Evolutionary conservation across 2,113 vertebrate species (phyloP).

Genomic region (Phyllopteryx taeniolatus): DNA sequence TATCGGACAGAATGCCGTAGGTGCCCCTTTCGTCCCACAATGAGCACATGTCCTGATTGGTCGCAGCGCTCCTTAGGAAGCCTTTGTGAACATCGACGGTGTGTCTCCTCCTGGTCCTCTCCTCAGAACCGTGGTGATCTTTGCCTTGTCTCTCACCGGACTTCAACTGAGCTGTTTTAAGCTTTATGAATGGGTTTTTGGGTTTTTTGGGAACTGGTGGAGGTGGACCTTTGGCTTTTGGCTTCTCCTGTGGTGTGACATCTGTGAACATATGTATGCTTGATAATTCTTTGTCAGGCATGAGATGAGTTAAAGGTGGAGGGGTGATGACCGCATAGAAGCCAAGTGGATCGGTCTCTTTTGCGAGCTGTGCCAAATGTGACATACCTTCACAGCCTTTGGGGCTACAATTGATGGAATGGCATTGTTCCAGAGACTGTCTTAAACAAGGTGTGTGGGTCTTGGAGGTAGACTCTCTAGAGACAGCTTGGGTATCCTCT

Average conservation of each 20-base stretch:
- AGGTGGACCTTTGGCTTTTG: constrained; percentile 68
- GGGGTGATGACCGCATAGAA: constrained; percentile 56
- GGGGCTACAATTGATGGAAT: constrained; percentile 15
- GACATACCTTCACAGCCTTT: constrained; percentile 23
- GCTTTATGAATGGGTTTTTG: constrained; percentile 67
- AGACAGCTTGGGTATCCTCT: constrained; percentile 13
- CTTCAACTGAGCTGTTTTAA: constrained; percentile 50
- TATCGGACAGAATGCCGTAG: constrained; percentile 31
- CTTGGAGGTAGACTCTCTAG: constrained; percentile 6
- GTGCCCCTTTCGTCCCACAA: constrained; percentile 55
- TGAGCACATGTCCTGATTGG: constrained; percentile 64
- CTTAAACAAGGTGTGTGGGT: not conserved
- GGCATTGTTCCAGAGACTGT: constrained; percentile 34
- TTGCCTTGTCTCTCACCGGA: constrained; percentile 57
- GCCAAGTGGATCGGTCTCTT: constrained; percentile 49
- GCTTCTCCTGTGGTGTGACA: constrained; percentile 28
- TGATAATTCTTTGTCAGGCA: constrained; percentile 36
- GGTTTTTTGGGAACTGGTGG: constrained; percentile 75
- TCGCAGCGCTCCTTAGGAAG: constrained; percentile 2
- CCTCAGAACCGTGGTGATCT: constrained; percentile 54
- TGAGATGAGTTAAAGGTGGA: constrained; percentile 39
- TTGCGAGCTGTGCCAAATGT: constrained; percentile 34
- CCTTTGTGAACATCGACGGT: constrained; percentile 58
- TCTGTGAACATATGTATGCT: not conserved
- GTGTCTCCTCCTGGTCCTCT: constrained; percentile 61